phyloP scores from a whole-genome alignment of 1,140 invertebrate genomes.

The Bombus picipes region DNA sequence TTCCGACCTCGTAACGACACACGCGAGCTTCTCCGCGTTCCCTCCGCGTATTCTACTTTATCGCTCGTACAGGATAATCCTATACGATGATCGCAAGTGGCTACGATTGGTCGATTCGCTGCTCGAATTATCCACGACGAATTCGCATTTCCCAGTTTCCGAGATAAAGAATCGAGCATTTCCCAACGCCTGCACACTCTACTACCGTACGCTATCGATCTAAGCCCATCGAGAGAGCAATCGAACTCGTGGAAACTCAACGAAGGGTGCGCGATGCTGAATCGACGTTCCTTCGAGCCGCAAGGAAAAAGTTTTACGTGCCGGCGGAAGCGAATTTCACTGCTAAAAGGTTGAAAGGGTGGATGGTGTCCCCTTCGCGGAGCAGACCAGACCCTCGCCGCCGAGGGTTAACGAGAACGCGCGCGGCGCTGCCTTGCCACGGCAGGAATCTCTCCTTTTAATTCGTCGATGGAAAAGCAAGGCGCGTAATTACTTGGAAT shows the following conservation, averaged over 20 bases:
- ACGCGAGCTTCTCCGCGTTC: neutral
- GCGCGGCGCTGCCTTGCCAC: neutral
- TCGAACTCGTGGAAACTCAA: neutral
- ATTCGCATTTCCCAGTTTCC: too few species aligned
- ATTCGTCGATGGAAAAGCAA: constrained; percentile 1
- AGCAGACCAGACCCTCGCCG: neutral
- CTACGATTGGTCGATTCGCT: neutral
- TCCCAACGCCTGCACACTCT: too few species aligned
- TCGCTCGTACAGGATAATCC: neutral
- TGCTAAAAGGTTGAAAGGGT: constrained; percentile 22
- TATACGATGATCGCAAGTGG: neutral
- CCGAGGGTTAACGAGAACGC: neutral
- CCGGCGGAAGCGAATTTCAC: neutral
- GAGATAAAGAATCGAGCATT: too few species aligned
- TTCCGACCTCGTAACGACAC: constrained; percentile 30
- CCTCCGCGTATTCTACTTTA: neutral
- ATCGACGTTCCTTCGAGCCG: neutral
- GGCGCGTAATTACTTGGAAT: constrained; percentile 20
- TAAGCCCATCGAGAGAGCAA: too few species aligned
- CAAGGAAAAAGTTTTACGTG: neutral
- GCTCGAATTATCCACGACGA: too few species aligned
- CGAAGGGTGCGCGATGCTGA: neutral
- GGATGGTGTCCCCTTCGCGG: neutral
- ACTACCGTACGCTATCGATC: too few species aligned
- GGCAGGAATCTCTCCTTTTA: neutral